Conservation (phyloP, 2,888 invertebrate genomes). For the Melinaea marsaeus region DNA sequence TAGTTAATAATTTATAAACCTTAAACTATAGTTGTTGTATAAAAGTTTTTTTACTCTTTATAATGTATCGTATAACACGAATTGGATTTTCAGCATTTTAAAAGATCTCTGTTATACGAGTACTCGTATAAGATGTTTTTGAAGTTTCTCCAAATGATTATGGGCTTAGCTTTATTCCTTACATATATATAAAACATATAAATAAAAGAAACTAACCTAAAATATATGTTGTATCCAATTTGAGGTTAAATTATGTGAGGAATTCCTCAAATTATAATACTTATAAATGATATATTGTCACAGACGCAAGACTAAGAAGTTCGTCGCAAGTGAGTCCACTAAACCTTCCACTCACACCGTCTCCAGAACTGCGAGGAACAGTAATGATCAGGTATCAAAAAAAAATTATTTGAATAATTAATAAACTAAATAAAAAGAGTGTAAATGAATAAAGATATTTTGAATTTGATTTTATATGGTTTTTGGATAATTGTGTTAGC, state of each 20-base stretch:
- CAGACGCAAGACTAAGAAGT: constrained; percentile 67
- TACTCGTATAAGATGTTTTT: no score
- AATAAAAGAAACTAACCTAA: no score
- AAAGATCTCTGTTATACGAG: no score
- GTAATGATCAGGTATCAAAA: constrained; percentile 51
- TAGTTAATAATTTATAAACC: neutral
- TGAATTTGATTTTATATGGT: no score
- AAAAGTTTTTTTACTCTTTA: neutral
- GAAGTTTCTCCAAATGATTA: no score
- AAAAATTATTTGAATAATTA: neutral
- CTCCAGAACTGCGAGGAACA: constrained; percentile 61
- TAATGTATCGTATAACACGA: neutral
- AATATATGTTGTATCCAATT: neutral
- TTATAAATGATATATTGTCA: constrained; percentile 30
- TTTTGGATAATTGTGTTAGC: no score
- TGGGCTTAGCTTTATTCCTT: no score
- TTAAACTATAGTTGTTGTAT: constrained; percentile 2
- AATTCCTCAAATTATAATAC: neutral
- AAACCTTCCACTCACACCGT: constrained; percentile 52
- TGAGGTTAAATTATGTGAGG: neutral
- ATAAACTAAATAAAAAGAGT: neutral
- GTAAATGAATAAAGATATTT: no score
- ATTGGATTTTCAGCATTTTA: no score
- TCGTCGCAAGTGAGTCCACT: constrained; percentile 36
- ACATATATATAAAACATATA: no score